Conservation (phyloP, 2,113 vertebrate genomes). For the Butorides virescens region DNA sequence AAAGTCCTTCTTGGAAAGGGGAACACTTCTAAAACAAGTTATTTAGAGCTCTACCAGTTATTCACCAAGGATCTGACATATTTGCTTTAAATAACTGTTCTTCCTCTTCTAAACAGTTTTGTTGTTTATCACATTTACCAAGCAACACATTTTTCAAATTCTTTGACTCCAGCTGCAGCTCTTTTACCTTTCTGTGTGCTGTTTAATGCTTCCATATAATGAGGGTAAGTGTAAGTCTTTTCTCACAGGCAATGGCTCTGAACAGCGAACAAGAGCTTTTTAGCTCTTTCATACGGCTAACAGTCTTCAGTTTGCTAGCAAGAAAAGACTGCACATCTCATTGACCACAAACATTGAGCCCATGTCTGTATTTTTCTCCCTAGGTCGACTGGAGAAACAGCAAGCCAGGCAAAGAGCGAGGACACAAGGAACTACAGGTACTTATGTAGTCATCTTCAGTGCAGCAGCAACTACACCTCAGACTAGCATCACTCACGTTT, state of each 20-base stretch:
- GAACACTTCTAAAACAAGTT: neutral
- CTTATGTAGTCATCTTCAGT: neutral
- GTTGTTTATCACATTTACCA: neutral
- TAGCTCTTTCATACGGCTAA: neutral
- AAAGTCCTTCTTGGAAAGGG: neutral
- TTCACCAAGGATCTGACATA: neutral
- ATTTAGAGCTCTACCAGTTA: neutral
- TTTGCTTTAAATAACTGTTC: neutral
- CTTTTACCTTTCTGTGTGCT: neutral
- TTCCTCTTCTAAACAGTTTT: neutral
- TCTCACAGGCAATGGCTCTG: neutral
- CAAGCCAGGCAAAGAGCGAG: neutral
- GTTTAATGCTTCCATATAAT: neutral
- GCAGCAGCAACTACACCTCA: neutral
- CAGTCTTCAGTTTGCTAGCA: neutral
- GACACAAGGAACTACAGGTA: neutral
- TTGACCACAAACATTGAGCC: neutral
- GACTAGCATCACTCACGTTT: neutral
- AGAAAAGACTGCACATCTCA: neutral
- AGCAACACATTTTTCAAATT: neutral
- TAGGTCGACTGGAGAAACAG: neutral
- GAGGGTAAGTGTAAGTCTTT: neutral
- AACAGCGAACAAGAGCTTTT: neutral
- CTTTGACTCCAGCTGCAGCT: neutral
- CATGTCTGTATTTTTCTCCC: neutral